Conservation (phyloP, 1,140 invertebrate genomes). For the Leguminivora glycinivorella region DNA sequence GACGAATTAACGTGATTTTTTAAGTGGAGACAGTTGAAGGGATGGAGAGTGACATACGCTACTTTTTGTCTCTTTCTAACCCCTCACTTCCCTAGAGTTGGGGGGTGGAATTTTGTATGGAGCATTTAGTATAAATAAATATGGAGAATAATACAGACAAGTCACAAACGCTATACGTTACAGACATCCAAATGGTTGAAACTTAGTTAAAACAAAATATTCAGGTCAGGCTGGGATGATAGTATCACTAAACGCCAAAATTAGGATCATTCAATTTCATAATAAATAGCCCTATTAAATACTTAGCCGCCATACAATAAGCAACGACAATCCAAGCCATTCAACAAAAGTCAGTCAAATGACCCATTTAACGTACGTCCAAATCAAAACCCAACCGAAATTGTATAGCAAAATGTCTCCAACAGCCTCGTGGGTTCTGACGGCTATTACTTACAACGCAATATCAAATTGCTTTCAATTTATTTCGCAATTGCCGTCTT, state of each 20-base stretch:
- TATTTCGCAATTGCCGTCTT: constrained; percentile 79
- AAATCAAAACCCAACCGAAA: constrained; percentile 40
- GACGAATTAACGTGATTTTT: too few relatives aligned
- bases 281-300: not conserved
- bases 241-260: not conserved
- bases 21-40: too few relatives aligned
- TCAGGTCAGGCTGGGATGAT: not conserved
- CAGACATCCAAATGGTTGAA: not conserved
- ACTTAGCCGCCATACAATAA: constrained; percentile 29
- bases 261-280: constrained; percentile 3
- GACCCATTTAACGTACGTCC: constrained; percentile 44
- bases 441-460: constrained; percentile 78
- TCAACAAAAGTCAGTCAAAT: constrained; percentile 45
- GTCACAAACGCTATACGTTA: too few relatives aligned
- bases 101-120: too few relatives aligned
- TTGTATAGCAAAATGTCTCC: constrained; percentile 60
- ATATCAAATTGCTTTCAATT: constrained; percentile 79
- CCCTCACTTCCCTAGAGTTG: too few relatives aligned
- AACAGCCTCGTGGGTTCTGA: constrained; percentile 61
- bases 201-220: not conserved
- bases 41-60: too few relatives aligned
- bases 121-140: too few relatives aligned
- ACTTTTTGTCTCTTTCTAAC: too few relatives aligned
- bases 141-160: too few relatives aligned
- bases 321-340: constrained; percentile 27